Base-by-base conservation (phyloP, 2,888 invertebrate genomes). In the Esperia sulphurella region DNA sequence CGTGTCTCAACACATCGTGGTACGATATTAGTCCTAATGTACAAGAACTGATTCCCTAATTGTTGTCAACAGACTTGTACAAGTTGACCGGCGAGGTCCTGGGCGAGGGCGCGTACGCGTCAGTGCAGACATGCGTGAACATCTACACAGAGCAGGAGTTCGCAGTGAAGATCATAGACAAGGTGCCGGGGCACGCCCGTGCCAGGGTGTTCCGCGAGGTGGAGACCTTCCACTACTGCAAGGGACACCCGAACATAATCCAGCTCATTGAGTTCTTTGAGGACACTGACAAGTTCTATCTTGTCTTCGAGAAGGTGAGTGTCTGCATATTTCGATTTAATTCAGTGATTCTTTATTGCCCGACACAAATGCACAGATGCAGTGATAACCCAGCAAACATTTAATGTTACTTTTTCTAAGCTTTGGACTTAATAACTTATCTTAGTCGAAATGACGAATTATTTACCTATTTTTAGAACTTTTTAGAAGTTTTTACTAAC, bases 141-240 rank as follows among this genome's bases (percentile, higher is more conserved):
- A 94, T 95, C 71, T 95, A 95, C 88, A 98, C 97, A 58, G 95
- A 96, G 65, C 92, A 95, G 82, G 98, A 98, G 90, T 98, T 95
- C 85, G 99, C 99, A 53, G 99, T 99, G 59, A 99, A 99, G 92
- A 95, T 97, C 73, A 98, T 98, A 76, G 96, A 97, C 86, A 98
- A 98, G 86, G 95, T 96, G 75, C 96, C 97, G 62, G 96, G 96
- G 59, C 97, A 98, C 90, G 97, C 97, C 71, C 94, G 98, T 67
- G 95, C 95, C 73, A 93, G 98, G 75, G 97, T 99, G 69, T 97
- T 98, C 92, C 96, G 98, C 69, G 99, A 99, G 90, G 98, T 99
- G 75, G 98, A 99, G 91, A 98, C 98, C 61, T 98, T 99, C 93
- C 97, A 98, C 90, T 96, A 98, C 90, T 99, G 98, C 90, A 96